These are phyloP conservation scores for Daphoenositta chrysoptera DNA, from an alignment of 2,113 vertebrate species.

Conservation along the genomic window DNA sequence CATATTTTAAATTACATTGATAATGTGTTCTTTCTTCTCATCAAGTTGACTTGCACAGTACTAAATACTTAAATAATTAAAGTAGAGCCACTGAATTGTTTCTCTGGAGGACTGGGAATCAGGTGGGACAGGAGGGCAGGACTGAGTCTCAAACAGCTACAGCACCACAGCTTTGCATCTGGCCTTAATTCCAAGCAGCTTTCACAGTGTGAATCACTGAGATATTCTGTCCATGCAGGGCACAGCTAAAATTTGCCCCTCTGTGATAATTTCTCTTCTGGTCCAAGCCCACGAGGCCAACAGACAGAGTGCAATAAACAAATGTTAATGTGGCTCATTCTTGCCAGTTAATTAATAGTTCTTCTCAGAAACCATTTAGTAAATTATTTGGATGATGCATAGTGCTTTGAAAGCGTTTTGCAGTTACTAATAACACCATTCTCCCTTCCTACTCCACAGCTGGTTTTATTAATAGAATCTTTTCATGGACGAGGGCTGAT, in stretches of 20 bases:
- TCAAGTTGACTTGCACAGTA: slow-evolving; percentile 1
- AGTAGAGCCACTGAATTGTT: slow-evolving; percentile 9
- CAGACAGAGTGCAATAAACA: not conserved
- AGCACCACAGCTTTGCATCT: not conserved
- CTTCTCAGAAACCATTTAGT: slow-evolving; percentile 55
- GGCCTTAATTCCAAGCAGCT: not conserved
- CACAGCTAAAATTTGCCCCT: not conserved
- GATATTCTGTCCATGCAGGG: not conserved
- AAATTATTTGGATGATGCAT: slow-evolving; percentile 56
- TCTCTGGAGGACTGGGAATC: not conserved
- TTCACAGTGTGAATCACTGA: not conserved
- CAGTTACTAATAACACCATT: slow-evolving; percentile 43
- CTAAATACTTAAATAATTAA: slow-evolving; percentile 45
- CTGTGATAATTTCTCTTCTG: not conserved
- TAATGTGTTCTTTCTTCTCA: not conserved
- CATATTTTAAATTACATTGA: slow-evolving; percentile 18
- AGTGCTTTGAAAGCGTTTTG: slow-evolving; percentile 47
- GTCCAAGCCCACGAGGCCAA: not conserved
- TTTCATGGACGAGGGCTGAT: not conserved
- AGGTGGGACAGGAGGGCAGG: not conserved
- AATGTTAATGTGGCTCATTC: slow-evolving; percentile 18
- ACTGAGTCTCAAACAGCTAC: not conserved
- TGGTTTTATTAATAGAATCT: slow-evolving; percentile 56
- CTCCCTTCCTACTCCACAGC: slow-evolving; percentile 29
- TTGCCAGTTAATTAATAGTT: slow-evolving; percentile 59